These are phyloP conservation scores for Hypotaenidia okinawae DNA, from an alignment of 2,797 vertebrate species.

Conservation along the genomic window DNA sequence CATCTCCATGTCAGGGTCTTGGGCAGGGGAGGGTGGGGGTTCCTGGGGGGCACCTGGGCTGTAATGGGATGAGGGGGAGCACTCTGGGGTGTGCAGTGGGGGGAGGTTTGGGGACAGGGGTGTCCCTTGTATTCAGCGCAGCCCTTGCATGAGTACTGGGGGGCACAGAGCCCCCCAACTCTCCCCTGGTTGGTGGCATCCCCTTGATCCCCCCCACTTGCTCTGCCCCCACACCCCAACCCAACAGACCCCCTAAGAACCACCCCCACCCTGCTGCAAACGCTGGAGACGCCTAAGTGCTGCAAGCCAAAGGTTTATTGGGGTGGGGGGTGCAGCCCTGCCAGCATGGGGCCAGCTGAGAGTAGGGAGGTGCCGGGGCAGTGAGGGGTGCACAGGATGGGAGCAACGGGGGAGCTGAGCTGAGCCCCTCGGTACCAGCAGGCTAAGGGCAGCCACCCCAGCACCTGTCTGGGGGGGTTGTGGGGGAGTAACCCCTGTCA, in stretches of 20 bases:
- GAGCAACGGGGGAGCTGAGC: not conserved
- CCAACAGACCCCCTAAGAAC: not conserved
- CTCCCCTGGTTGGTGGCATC: too few species aligned
- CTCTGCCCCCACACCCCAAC: not conserved
- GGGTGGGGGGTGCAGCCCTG: not conserved
- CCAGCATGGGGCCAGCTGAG: not conserved
- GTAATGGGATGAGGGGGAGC: not conserved
- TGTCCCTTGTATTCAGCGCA: not conserved
- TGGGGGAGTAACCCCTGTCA: not conserved
- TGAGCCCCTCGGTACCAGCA: not conserved
- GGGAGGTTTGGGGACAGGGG: not conserved
- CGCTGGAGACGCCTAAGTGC: not conserved
- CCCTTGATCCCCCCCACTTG: too few species aligned
- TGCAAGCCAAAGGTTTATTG: conserved; percentile 1
- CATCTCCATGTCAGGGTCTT: too few species aligned
- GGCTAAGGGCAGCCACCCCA: not conserved
- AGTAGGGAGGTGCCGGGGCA: not conserved
- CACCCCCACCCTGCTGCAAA: fast-evolving
- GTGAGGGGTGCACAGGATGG: too few species aligned
- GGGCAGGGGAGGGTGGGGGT: not conserved
- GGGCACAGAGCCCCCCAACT: too few species aligned
- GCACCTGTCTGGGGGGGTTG: not conserved
- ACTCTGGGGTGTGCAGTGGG: too few species aligned
- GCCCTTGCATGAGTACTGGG: not conserved
- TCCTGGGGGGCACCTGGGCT: too few species aligned